phyloP scores from a whole-genome alignment of 2,113 vertebrate genomes.

The Phainopepla nitens region DNA sequence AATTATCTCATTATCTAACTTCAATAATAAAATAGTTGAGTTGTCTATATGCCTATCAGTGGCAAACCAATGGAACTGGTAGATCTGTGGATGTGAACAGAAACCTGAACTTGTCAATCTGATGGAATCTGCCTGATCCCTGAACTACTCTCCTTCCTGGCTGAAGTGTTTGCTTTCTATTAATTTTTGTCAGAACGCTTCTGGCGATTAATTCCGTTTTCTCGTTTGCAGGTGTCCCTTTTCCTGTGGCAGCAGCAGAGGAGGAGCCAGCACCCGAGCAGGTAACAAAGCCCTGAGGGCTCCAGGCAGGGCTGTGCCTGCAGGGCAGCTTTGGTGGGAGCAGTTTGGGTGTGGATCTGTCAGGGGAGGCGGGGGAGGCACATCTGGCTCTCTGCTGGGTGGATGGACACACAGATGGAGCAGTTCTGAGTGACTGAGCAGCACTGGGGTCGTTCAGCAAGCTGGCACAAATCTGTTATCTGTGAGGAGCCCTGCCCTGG shows the following conservation, averaged over 20 bases:
- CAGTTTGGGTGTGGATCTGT: slow-evolving; percentile 18
- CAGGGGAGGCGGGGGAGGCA: not conserved
- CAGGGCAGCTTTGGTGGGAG: not conserved
- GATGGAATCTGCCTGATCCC: not conserved
- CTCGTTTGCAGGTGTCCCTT: not conserved
- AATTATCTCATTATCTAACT: not conserved
- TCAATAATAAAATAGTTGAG: not conserved
- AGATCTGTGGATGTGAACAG: not conserved
- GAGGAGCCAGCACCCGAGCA: not conserved
- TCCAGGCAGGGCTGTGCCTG: not conserved
- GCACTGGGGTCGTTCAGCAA: slow-evolving; percentile 45
- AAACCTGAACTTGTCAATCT: not conserved
- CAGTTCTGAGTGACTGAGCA: slow-evolving; percentile 61
- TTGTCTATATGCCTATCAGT: not conserved
- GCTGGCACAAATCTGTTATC: not conserved
- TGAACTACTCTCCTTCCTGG: not conserved
- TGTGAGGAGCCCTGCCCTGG: not conserved
- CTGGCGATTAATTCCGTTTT: not conserved
- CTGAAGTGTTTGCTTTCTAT: not conserved
- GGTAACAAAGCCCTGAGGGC: not conserved
- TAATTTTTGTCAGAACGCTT: not conserved
- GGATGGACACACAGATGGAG: slow-evolving; percentile 61
- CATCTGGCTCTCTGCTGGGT: slow-evolving; percentile 63
- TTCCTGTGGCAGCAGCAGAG: not conserved
- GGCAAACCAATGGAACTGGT: not conserved